Evolutionary conservation across 2,113 vertebrate genomes (phyloP), one percentile per base, ranked within the genome.

Genomic region (Theropithecus gelada): DNA sequence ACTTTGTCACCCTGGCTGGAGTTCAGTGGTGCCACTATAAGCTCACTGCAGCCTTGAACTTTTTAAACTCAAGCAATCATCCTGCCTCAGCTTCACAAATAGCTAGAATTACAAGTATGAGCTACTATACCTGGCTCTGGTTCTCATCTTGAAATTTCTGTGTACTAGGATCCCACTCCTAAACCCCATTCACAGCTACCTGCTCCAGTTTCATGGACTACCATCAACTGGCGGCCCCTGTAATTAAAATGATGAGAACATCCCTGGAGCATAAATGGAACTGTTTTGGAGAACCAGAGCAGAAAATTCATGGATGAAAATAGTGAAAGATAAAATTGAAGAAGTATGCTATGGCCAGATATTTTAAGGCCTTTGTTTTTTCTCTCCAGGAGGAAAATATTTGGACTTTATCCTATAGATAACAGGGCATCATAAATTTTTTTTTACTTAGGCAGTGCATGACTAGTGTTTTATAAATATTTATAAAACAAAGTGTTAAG

Each of bases 301-400:
- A 90, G 45, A 90, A 95, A 81, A 94, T 23, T 84, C 55, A 89
- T 10, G 2, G 40, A 59, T 79, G 16, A 88, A 97, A 97, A 84
- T 0, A 78, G 14, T 17, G 4, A 80, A 92, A 88, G 52, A 79
- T 57, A 50, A 92, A 92, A 93, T 78, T 59, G 10, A 87, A 95
- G 38, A 78, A 40, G 45, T 57, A 87, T 73, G n/a, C 16, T 14
- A 90, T 30, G 30, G 18, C 20, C 27, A 82, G 32, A 64, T 52
- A 93, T 93, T 76, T 32, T 76, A 66, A 76, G 80, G 40, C 40
- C 32, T 40, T 84, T 87, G 43, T 64, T 64, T 66, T 59, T 70
- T 64, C 27, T n/a, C 20, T 68, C 48, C 8, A 79, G 50, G 43
- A 83, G 43, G 16, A 87, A 97, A 83, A 55, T 72, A 75, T 76